Evolutionary conservation across 2,797 vertebrate genomes (phyloP).

Genomic region (Perdix hodgsoniae): DNA sequence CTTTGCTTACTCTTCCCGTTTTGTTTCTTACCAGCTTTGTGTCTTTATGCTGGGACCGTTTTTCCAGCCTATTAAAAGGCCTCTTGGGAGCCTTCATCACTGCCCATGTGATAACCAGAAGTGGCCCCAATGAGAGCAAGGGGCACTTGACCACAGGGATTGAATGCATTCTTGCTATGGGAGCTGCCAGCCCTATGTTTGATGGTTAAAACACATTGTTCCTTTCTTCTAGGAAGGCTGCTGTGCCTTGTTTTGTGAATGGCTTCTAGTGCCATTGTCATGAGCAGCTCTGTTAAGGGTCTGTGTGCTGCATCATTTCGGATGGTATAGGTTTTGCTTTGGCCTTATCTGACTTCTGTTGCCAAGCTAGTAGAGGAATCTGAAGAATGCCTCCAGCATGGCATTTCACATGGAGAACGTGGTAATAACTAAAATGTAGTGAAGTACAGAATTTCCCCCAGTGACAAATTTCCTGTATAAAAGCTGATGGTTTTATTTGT

Average conservation of each 20-base stretch:
- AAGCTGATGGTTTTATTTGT: not conserved
- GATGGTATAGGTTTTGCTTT: not conserved
- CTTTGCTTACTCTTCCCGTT: not conserved
- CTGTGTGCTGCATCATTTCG: not conserved
- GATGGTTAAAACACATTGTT: not conserved
- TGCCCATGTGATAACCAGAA: not conserved
- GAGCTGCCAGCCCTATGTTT: conserved; percentile 15
- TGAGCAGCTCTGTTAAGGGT: not conserved
- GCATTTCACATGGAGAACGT: not conserved
- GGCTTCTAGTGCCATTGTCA: not conserved
- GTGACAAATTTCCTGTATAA: not conserved
- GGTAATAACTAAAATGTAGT: not conserved
- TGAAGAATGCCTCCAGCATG: not conserved
- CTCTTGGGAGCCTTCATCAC: not conserved
- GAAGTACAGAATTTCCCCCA: not conserved
- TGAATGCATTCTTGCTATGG: conserved; percentile 19
- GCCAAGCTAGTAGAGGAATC: not conserved
- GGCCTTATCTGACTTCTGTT: not conserved
- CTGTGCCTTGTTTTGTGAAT: not conserved
- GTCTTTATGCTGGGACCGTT: not conserved
- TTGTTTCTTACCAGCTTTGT: not conserved
- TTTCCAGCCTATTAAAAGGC: not conserved
- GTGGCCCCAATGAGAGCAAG: not conserved
- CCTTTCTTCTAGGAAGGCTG: not conserved
- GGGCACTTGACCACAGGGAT: not conserved